Percentiles rank a stretch among this genome's conserved stretches.
These are phyloP conservation scores for Dolichotis patagonum DNA, from an alignment of 2,113 vertebrate genomes.

Conservation along the genomic window DNA sequence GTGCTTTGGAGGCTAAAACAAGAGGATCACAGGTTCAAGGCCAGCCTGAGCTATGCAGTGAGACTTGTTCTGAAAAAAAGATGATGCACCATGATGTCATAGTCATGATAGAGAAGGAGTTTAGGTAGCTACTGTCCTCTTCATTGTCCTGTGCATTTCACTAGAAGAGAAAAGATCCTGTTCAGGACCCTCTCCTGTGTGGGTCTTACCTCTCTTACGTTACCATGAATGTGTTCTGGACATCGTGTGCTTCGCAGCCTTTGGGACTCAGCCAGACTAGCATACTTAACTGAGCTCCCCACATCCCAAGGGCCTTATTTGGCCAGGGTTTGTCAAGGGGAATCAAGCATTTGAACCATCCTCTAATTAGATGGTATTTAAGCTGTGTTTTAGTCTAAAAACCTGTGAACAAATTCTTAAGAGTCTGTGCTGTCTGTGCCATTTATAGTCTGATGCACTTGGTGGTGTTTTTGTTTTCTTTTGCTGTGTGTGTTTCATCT, in stretches of 20 bases:
- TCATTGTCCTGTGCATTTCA: neutral
- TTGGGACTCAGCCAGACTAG: neutral
- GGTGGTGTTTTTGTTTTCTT: conserved; percentile 32
- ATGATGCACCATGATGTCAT: neutral
- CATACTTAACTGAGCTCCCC: neutral
- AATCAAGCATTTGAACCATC: conserved; percentile 47
- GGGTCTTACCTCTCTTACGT: neutral
- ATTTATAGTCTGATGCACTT: conserved; percentile 19
- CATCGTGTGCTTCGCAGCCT: neutral
- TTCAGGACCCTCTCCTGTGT: neutral
- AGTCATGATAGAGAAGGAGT: neutral
- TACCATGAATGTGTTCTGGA: neutral
- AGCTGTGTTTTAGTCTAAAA: conserved; percentile 36
- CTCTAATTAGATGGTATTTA: conserved; percentile 66
- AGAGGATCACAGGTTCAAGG: neutral
- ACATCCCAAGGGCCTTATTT: neutral
- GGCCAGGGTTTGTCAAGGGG: conserved; percentile 39
- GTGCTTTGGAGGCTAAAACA: neutral
- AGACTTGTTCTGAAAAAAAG: neutral
- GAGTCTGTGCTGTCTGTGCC: neutral
- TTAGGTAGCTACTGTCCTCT: neutral
- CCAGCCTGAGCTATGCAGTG: neutral
- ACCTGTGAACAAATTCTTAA: conserved; percentile 63
- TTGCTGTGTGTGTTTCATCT: conserved; percentile 24
- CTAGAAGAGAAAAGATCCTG: neutral